Evolutionary conservation across 2,113 vertebrate genomes (phyloP).

Genomic region (Phyllostomus hastatus): DNA sequence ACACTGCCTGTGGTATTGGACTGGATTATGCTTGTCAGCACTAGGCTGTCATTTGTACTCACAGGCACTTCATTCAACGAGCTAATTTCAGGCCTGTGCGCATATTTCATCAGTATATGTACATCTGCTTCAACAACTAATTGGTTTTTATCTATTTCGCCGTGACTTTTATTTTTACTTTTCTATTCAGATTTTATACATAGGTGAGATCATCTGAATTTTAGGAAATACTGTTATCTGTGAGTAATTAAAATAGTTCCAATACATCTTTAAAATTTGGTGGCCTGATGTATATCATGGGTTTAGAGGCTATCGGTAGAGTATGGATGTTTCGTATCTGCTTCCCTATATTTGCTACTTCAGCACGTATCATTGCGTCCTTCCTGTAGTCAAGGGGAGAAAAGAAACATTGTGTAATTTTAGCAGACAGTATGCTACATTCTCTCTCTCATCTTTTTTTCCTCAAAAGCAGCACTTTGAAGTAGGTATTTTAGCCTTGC

Average conservation of each 20-base stretch:
- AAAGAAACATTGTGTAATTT: background rate
- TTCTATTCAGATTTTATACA: background rate
- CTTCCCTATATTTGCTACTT: background rate
- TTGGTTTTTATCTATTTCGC: background rate
- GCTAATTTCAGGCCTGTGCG: background rate
- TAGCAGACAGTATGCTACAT: background rate
- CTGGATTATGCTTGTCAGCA: background rate
- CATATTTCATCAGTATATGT: background rate
- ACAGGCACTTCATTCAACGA: background rate
- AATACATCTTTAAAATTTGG: background rate
- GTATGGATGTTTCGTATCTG: background rate
- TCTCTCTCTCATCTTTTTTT: background rate
- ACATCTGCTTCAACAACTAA: background rate
- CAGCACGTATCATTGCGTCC: background rate
- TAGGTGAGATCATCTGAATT: background rate
- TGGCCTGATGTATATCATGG: background rate
- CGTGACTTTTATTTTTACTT: background rate
- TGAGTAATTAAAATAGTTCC: background rate
- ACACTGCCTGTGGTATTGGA: background rate
- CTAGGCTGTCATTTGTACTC: background rate
- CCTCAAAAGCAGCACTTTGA: background rate
- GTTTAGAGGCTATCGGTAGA: too few relatives aligned
- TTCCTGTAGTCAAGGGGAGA: background rate
- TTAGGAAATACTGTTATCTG: slow-evolving; percentile 3
- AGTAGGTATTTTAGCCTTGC: background rate